Evolutionary conservation across 2,797 vertebrate species (phyloP).

Genomic region (Sebastes umbrosus): DNA sequence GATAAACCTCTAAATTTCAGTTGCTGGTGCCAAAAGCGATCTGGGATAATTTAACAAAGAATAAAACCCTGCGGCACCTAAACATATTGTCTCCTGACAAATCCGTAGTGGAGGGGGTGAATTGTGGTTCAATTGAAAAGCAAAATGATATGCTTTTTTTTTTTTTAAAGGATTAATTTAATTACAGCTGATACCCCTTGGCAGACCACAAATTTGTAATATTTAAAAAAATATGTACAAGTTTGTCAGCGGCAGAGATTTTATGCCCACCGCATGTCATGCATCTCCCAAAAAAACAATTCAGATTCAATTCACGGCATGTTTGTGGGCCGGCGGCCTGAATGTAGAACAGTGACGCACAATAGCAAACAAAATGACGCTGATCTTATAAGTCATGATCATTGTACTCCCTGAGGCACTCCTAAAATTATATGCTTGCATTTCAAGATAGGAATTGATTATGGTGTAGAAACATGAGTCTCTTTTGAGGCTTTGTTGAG

Average conservation of each 20-base stretch:
- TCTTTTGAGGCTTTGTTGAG: slow-evolving; percentile 30
- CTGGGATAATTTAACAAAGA: slow-evolving; percentile 74
- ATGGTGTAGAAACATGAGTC: neutral
- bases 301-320: slow-evolving; percentile 21
- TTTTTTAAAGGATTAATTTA: neutral
- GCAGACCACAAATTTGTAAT: slow-evolving; percentile 23
- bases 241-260: slow-evolving; percentile 12
- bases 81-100: slow-evolving; percentile 72
- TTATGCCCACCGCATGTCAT: neutral
- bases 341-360: slow-evolving; percentile 45
- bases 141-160: slow-evolving; percentile 45
- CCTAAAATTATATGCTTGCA: slow-evolving; percentile 15
- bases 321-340: slow-evolving; percentile 25
- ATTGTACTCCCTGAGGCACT: slow-evolving; percentile 10
- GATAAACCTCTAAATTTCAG: slow-evolving; percentile 69
- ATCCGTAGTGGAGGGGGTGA: slow-evolving; percentile 56
- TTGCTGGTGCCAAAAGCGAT: slow-evolving; percentile 63
- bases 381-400: slow-evolving; percentile 29
- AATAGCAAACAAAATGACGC: slow-evolving; percentile 47
- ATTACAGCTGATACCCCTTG: slow-evolving; percentile 19
- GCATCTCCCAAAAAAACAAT: neutral
- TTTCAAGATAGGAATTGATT: slow-evolving; percentile 27
- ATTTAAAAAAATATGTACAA: slow-evolving; percentile 2
- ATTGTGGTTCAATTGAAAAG: slow-evolving; percentile 41
- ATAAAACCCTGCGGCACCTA: slow-evolving; percentile 66